Evolutionary conservation across 2,113 vertebrate genomes (phyloP).

Genomic region (Tachuris rubrigastra): DNA sequence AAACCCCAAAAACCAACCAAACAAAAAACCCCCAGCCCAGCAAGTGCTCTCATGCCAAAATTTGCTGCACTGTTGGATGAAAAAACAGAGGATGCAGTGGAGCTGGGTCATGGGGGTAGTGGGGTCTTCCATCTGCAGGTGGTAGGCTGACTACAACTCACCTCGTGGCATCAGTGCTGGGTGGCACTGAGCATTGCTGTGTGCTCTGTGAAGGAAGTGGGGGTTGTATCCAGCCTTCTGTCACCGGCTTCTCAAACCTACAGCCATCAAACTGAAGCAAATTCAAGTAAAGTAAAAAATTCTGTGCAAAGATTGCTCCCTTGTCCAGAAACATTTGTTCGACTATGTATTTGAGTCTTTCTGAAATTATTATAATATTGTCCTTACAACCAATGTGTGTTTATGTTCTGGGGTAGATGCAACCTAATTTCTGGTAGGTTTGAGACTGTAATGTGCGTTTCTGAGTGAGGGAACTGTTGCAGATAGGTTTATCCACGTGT

Average conservation of each 20-base stretch:
- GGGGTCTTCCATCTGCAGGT: not conserved
- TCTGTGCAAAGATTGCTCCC: not conserved
- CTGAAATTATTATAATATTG: not conserved
- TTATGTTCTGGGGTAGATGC: not conserved
- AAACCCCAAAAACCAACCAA: no score
- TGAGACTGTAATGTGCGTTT: not conserved
- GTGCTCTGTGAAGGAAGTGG: rapidly evolving
- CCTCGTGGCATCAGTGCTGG: not conserved
- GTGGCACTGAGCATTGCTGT: rapidly evolving
- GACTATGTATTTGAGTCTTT: not conserved
- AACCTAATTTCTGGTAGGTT: not conserved
- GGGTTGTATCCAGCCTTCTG: rapidly evolving
- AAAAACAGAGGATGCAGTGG: not conserved
- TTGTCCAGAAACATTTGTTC: not conserved
- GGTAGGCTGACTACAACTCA: not conserved
- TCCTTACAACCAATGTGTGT: not conserved
- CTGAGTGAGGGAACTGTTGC: not conserved
- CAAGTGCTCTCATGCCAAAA: not conserved
- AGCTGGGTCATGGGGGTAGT: not conserved
- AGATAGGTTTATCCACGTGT: not conserved
- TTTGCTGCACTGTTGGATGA: not conserved
- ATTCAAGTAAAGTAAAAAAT: not conserved
- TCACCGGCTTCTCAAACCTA: not conserved
- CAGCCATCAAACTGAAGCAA: not conserved
- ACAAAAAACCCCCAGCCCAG: no score